phyloP scores from a whole-genome alignment of 2,888 invertebrate genomes.

The Synanthedon andrenaeformis region DNA sequence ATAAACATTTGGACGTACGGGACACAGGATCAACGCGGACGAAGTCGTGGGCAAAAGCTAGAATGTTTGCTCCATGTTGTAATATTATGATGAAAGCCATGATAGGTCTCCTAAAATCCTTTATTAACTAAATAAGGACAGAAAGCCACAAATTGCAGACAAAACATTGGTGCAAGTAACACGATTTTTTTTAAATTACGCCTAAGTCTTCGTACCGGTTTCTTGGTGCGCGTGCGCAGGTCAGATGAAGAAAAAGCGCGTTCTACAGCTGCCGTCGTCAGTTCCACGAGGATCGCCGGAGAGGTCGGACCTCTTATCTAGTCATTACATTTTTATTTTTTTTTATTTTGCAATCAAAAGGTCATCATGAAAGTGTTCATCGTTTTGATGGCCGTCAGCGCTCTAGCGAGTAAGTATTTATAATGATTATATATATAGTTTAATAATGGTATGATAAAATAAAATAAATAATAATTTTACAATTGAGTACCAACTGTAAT shows the following conservation, averaged over 20 bases:
- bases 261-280: conserved; percentile 46
- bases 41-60: too few relatives aligned
- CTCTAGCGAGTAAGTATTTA: conserved; percentile 58
- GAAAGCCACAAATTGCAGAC: not conserved
- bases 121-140: not conserved
- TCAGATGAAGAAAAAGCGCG: conserved; percentile 63
- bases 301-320: conserved; percentile 60
- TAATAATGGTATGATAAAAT: too few relatives aligned
- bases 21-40: too few relatives aligned
- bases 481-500: not conserved
- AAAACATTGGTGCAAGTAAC: conserved; percentile 20
- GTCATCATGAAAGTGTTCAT: conserved; percentile 68
- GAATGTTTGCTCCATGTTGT: too few relatives aligned
- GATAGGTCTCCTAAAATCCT: too few relatives aligned
- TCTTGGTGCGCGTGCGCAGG: conserved; percentile 37
- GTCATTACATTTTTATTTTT: conserved; percentile 50
- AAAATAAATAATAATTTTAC: not conserved
- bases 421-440: too few relatives aligned
- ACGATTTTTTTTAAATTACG: conserved; percentile 49
- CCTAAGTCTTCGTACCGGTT: conserved; percentile 59
- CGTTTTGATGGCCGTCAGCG: conserved; percentile 54
- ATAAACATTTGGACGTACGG: too few relatives aligned
- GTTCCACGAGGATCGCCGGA: conserved; percentile 57
- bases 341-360: conserved; percentile 39
- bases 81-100: too few relatives aligned